phyloP scores from a whole-genome alignment of 2,797 vertebrate species.

The Todus mexicanus region DNA sequence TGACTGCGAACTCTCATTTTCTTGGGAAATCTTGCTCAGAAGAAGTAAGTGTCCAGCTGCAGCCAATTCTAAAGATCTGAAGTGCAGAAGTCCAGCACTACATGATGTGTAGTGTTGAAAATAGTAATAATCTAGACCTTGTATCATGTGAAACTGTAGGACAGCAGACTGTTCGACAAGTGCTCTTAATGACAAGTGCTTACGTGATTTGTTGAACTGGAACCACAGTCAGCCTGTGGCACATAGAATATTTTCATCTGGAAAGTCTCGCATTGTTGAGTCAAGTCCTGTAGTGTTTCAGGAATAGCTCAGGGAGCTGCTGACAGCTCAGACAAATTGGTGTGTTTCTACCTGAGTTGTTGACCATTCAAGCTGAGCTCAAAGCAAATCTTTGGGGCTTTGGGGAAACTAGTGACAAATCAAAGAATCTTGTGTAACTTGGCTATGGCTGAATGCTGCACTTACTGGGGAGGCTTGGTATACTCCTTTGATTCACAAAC shows the following conservation, averaged over 20 bases:
- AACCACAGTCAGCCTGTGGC: background rate
- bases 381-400: background rate
- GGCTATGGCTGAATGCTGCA: background rate
- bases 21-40: background rate
- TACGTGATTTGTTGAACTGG: background rate
- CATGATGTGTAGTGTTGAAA: background rate
- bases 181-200: background rate
- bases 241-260: background rate
- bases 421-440: slow-evolving; percentile 12
- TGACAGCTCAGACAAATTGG: background rate
- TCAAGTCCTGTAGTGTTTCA: background rate
- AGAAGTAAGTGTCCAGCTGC: background rate
- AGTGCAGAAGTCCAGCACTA: background rate
- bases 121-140: background rate
- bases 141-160: background rate
- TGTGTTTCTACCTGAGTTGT: slow-evolving; percentile 13
- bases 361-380: background rate
- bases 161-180: background rate
- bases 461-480: background rate
- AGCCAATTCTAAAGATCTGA: background rate
- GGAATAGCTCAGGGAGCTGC: background rate
- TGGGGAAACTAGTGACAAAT: background rate
- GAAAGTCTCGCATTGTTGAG: background rate
- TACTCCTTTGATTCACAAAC: background rate
- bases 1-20: background rate